Conservation (phyloP, 2,113 vertebrate genomes). For the Tapirus terrestris region DNA sequence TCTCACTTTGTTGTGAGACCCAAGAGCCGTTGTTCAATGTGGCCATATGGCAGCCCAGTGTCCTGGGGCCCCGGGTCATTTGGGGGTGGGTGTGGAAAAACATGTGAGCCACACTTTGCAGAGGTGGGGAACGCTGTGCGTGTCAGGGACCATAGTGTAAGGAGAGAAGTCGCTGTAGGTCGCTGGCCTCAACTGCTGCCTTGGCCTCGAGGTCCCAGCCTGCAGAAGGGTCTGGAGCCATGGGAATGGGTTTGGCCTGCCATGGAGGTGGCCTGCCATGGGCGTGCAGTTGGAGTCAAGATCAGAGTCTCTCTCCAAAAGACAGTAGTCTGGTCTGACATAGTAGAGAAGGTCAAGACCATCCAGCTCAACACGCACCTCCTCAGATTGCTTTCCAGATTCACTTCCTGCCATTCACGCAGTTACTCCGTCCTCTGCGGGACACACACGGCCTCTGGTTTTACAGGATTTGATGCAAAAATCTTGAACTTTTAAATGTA, state of each 20-base stretch:
- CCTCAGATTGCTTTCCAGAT: neutral
- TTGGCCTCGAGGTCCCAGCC: neutral
- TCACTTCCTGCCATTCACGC: neutral
- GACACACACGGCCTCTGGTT: neutral
- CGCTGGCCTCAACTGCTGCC: neutral
- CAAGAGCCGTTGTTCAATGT: neutral
- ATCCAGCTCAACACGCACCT: neutral
- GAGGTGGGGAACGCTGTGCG: no score
- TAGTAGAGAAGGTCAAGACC: neutral
- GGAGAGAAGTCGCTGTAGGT: neutral
- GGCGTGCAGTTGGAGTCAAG: neutral
- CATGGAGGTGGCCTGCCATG: no score
- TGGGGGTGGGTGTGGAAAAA: neutral
- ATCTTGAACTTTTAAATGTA: neutral
- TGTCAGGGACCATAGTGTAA: neutral
- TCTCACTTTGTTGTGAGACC: neutral
- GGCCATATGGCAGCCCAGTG: neutral
- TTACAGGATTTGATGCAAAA: neutral
- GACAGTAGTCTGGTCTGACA: neutral
- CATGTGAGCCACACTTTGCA: neutral
- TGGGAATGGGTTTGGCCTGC: neutral
- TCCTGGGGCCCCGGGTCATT: neutral
- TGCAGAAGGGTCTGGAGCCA: neutral
- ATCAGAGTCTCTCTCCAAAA: neutral
- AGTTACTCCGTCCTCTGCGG: neutral